Percentiles rank a stretch among this genome's conserved stretches.
These are phyloP conservation scores for Peromyscus eremicus DNA, from an alignment of 2,797 vertebrate species.

Conservation along the genomic window DNA sequence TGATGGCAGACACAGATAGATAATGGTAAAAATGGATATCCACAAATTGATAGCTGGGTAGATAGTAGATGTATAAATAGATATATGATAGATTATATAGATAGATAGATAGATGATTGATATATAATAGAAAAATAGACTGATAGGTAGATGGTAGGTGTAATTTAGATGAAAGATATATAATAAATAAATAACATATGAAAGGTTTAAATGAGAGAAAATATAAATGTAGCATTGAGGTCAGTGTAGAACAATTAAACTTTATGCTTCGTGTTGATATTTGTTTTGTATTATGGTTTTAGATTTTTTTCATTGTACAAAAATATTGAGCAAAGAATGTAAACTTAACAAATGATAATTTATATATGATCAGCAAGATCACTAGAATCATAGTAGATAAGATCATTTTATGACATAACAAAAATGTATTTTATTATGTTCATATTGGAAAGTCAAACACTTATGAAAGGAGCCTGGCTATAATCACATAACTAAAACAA, in stretches of 20 bases:
- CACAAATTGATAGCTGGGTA: not conserved
- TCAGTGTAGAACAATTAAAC: not conserved
- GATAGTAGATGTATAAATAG: not conserved
- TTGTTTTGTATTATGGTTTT: not conserved
- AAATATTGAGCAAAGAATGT: not conserved
- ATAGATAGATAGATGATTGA: not conserved
- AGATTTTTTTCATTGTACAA: not conserved
- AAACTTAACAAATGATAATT: not conserved
- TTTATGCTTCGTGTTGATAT: not conserved
- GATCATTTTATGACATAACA: not conserved
- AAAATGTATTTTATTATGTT: conserved; percentile 30
- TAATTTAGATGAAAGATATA: not conserved
- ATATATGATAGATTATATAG: not conserved
- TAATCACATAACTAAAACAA: not conserved
- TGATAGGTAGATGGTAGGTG: not conserved
- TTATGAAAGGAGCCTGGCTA: not conserved
- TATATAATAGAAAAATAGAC: not conserved
- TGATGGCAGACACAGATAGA: not conserved
- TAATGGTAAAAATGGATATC: not conserved
- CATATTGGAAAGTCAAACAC: not conserved
- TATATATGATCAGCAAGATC: not conserved
- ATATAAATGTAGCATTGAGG: not conserved
- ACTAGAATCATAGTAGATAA: not conserved
- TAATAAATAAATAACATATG: not conserved
- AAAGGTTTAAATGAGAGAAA: not conserved